Base-by-base conservation (phyloP, 2,888 invertebrate genomes). In the Drosophila suboccidentalis region DNA sequence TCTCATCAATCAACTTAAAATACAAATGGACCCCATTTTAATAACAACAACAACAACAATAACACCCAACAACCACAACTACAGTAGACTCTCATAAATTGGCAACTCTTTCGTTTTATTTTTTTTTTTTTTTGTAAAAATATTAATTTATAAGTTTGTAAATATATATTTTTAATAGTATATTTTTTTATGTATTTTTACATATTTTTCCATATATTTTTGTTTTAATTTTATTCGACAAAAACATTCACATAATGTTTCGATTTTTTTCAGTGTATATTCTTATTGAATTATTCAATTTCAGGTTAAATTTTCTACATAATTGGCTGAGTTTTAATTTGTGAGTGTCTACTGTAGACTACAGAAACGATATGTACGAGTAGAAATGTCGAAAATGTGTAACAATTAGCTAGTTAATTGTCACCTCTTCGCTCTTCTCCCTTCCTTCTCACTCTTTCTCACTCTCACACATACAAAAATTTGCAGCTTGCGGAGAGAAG, bases 1-100 rank as follows among this genome's bases (percentile, higher is more conserved):
- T 34, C 63, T 64, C 64, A 74, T 74, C 73, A 74, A 76, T 74
- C 76, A 70, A 74, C 53, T 59, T 70, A 26, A 65, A 64, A 71
- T 51, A 54, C 51, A 57, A 61, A 67, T 51, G 55, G 44, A 26
- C 55, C 19, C 22, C 34, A 57, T 44, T 36, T 44, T 55, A 66
- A 70, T 66, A 66, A 62, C 29, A 50, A 39, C 59, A 51, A 39
- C 19, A 36, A 53, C 19, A n/a, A 8, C 36, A 36, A n/a, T n/a
- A 34, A n/a, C n/a, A n/a, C n/a, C n/a, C 29, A 39, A n/a, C 43
- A 39, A 54, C n/a, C 38, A 36, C 15, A 32, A 5, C 13, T 34
- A 50, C 36, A 50, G 36, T 50, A 11, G 11, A 19, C 17, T 13
- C 32, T 34, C 19, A 10, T 19, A 17, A 4, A 47, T 15, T 17